Evolutionary conservation across 2,797 vertebrate genomes (phyloP).

Genomic region (Scarus forsteni): DNA sequence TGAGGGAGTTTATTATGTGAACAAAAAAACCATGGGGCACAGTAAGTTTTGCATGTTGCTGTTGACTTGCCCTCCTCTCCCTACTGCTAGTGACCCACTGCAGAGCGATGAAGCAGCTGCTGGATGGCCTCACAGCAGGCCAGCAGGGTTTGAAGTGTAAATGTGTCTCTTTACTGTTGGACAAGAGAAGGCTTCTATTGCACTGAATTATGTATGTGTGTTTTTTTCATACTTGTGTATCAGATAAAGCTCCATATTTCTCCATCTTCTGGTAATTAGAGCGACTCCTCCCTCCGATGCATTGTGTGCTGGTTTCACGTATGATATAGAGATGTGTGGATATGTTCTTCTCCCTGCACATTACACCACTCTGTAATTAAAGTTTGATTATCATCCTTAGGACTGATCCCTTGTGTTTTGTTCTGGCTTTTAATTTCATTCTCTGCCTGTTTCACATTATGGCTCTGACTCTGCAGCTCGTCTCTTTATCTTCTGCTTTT

Average conservation of each 20-base stretch:
- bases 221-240: slow-evolving; percentile 24
- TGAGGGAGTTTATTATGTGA: too few relatives aligned
- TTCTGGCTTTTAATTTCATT: slow-evolving; percentile 24
- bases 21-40: too few relatives aligned
- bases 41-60: slow-evolving; percentile 4
- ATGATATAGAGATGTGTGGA: neutral
- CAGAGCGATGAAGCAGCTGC: slow-evolving; percentile 19
- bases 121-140: slow-evolving; percentile 10
- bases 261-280: slow-evolving; percentile 24
- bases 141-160: slow-evolving; percentile 48
- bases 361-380: slow-evolving; percentile 19
- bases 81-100: slow-evolving; percentile 7
- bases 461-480: slow-evolving; percentile 3
- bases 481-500: neutral
- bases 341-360: slow-evolving; percentile 6
- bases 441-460: slow-evolving; percentile 7
- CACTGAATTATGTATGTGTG: slow-evolving; percentile 55
- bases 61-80: slow-evolving; percentile 4
- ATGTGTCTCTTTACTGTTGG: slow-evolving; percentile 51
- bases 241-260: slow-evolving; percentile 37
- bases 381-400: slow-evolving; percentile 5
- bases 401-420: slow-evolving; percentile 7
- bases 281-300: slow-evolving; percentile 3
- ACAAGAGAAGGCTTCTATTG: slow-evolving; percentile 65
- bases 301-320: neutral